A percentile compares a stretch with the other conserved stretches of the same genome.
Conservation (phyloP, 2,888 invertebrate species). For the Caenorhabditis zanzibari region DNA sequence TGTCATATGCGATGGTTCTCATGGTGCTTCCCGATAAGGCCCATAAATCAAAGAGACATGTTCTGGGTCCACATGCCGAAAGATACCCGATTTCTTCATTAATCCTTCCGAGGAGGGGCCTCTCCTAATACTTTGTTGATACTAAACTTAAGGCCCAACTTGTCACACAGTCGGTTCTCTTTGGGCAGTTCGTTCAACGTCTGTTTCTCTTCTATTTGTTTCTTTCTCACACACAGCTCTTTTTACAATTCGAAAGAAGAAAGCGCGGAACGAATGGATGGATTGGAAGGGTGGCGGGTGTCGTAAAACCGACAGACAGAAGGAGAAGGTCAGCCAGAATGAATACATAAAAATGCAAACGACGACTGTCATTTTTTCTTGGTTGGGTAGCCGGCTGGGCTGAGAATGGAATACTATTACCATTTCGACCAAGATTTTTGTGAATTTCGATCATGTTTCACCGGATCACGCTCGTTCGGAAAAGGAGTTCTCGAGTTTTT, state of each 20-base stretch:
- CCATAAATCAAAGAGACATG: conserved; percentile 18
- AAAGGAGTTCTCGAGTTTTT: too few species aligned
- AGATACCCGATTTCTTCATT: neutral
- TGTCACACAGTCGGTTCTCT: conserved; percentile 31
- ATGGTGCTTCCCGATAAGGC: neutral
- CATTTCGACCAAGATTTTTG: neutral
- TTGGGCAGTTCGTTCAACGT: conserved; percentile 14
- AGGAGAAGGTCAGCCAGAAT: conserved; percentile 49
- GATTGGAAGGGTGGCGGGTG: conserved; percentile 16
- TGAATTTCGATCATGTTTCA: neutral
- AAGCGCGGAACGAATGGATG: conserved; percentile 23
- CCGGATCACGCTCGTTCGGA: too few species aligned
- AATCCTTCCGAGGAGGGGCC: neutral
- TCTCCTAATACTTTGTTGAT: conserved; percentile 45
- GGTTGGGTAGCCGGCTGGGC: conserved; percentile 4
- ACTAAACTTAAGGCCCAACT: conserved; percentile 24
- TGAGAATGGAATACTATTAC: neutral
- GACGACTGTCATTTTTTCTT: conserved; percentile 12
- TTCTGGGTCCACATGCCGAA: neutral
- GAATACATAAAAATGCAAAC: conserved; percentile 48
- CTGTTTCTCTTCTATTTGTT: conserved; percentile 41
- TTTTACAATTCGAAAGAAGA: conserved; percentile 55
- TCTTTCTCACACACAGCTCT: conserved; percentile 40
- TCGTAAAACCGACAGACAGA: conserved; percentile 52
- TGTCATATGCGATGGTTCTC: neutral